A percentile compares a stretch with the other conserved stretches of the same genome.
These are phyloP conservation scores for Acropternis orthonyx DNA, from an alignment of 2,797 vertebrate species.

Conservation along the genomic window DNA sequence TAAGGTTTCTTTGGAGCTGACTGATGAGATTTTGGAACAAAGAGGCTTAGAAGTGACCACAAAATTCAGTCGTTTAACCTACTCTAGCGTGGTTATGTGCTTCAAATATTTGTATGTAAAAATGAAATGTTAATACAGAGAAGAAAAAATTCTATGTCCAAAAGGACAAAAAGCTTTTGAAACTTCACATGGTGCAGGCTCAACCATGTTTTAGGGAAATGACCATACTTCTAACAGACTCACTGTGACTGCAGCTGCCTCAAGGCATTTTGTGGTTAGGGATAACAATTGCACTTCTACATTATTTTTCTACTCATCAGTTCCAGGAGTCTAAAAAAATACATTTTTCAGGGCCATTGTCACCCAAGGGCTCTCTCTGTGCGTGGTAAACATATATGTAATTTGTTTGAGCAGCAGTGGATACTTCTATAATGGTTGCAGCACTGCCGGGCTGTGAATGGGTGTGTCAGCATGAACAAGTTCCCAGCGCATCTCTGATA, in stretches of 20 bases:
- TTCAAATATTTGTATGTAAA: neutral
- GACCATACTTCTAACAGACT: slow-evolving; percentile 22
- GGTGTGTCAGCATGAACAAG: slow-evolving; percentile 17
- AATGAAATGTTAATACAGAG: neutral
- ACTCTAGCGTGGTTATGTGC: neutral
- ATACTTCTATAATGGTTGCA: neutral
- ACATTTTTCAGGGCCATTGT: neutral
- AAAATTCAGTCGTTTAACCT: neutral
- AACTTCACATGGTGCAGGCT: neutral
- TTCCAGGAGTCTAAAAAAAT: slow-evolving; percentile 19
- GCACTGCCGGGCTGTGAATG: neutral
- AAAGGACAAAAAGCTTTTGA: neutral
- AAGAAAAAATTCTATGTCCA: neutral
- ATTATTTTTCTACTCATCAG: neutral
- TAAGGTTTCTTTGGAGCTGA: neutral
- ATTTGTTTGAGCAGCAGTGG: neutral
- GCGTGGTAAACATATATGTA: neutral
- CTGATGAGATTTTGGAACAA: neutral
- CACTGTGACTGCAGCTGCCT: slow-evolving; percentile 34
- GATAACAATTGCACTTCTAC: slow-evolving; percentile 29
- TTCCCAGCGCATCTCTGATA: neutral
- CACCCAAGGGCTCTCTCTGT: neutral
- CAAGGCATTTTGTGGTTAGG: slow-evolving; percentile 11
- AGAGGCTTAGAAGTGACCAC: neutral
- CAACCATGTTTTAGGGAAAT: neutral